phyloP scores from a whole-genome alignment of 2,888 invertebrate species.

The Drosophila setosimentum region DNA sequence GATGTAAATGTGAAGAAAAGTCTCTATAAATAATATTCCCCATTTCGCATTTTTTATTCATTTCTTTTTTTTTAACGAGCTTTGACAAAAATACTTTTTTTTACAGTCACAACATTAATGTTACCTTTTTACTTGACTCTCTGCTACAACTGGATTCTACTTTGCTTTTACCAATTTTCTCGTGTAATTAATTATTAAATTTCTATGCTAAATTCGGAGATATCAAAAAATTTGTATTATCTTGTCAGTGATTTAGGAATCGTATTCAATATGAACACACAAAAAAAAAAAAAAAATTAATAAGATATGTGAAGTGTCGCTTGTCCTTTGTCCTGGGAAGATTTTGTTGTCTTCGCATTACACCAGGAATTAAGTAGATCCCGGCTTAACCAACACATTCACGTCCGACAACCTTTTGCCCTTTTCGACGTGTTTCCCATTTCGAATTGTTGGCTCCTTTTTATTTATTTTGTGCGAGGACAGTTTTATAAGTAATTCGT shows the following conservation, averaged over 20 bases:
- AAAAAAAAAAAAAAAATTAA: not conserved
- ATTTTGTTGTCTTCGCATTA: slow-evolving; percentile 38
- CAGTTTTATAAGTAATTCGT: not conserved
- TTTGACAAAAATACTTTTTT: not conserved
- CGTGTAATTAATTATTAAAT: slow-evolving; percentile 5
- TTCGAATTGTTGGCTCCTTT: slow-evolving; percentile 36
- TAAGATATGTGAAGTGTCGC: not conserved
- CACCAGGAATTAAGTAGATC: slow-evolving; percentile 46
- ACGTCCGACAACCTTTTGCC: slow-evolving; percentile 55
- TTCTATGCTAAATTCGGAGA: not conserved
- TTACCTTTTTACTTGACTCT: not conserved
- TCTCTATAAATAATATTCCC: not conserved
- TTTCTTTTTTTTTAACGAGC: not conserved
- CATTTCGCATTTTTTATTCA: not conserved
- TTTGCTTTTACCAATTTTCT: not conserved
- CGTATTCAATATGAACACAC: slow-evolving; percentile 4
- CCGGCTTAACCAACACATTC: slow-evolving; percentile 42
- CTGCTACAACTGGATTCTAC: no score
- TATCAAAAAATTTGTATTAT: slow-evolving; percentile 11
- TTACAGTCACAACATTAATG: not conserved
- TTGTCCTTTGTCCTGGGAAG: not conserved
- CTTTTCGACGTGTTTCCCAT: slow-evolving; percentile 64
- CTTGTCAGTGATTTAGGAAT: slow-evolving; percentile 6
- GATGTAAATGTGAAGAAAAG: not conserved
- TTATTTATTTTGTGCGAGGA: slow-evolving; percentile 21